Conservation (phyloP, 2,797 vertebrate species). For the Tinamus major region DNA sequence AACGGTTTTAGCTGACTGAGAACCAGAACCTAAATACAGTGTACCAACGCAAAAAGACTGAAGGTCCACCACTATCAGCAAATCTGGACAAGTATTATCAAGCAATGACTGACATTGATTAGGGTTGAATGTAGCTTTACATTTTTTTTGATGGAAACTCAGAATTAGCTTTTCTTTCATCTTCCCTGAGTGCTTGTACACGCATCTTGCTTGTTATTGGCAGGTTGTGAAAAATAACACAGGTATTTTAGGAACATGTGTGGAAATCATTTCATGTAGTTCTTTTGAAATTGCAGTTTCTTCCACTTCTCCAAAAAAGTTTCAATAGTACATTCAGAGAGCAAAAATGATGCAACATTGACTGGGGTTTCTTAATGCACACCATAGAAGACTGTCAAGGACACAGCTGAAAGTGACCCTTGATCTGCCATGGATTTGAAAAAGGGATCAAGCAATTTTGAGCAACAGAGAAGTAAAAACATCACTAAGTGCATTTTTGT, state of each 20-base stretch:
- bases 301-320: not conserved
- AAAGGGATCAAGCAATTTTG: not conserved
- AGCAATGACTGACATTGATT: not conserved
- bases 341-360: not conserved
- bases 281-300: slow-evolving; percentile 28
- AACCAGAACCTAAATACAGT: not conserved
- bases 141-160: not conserved
- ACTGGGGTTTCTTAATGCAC: not conserved
- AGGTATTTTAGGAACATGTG: not conserved
- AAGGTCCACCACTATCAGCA: not conserved
- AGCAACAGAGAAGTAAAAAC: not conserved
- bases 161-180: not conserved
- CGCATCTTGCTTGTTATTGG: not conserved
- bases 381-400: not conserved
- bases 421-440: not conserved
- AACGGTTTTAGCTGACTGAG: not conserved
- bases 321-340: not conserved
- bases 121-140: not conserved
- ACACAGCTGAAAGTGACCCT: not conserved
- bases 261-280: not conserved
- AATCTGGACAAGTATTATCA: not conserved
- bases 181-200: not conserved
- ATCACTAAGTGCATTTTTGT: not conserved
- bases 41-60: not conserved
- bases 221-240: not conserved